Evolutionary conservation across 1,140 invertebrate species (phyloP), one percentile per base, ranked within the genome.

Genomic region (Phenacoccus solenopsis): DNA sequence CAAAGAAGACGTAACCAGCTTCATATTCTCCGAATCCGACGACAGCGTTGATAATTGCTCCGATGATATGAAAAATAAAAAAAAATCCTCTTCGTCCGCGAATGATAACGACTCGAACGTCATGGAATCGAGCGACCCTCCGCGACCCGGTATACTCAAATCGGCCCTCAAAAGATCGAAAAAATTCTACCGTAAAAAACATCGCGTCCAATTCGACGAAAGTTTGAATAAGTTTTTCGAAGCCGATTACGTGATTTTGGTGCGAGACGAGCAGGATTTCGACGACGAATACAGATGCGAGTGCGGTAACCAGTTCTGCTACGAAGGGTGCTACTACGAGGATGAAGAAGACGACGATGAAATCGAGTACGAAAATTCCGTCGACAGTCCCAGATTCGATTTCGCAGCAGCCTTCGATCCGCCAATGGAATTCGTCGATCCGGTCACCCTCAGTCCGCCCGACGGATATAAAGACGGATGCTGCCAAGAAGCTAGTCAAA

Each of bases 201-300:
- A 88, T 77, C 84, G 90, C n/a, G 90, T 93, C 0, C 85, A 90
- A 12, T 91, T 93, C 74, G 88, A 91, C 76, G 90, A 93, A 79
- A 89, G 87, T 72, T 83, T 88, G 22, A 93, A 93, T 79, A 89
- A 90, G 78, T 91, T 90, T 79, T 91, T 91, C 77, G 90, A 91
- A 70, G 89, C 90, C 1, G 90, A 93, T 79, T 93, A 93, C 75
- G 91, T 93, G 72, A 91, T 93, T 74, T 79, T 91, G 24, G 90
- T 91, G 64, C 85, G 90, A 38, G 89, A 91, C 75, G 88, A 88
- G 59, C 88, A 90, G 75, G 88, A 90, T 74, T 80, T 79, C 32
- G 84, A 85, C 71, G 82, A 83, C 69, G 68, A 71, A 7, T 57
- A 69, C 1, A 67, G 67, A 24, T 90, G 88, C 77, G 88, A 88